These are phyloP conservation scores for Carollia perspicillata DNA, from an alignment of 2,113 vertebrate species.

Conservation along the genomic window DNA sequence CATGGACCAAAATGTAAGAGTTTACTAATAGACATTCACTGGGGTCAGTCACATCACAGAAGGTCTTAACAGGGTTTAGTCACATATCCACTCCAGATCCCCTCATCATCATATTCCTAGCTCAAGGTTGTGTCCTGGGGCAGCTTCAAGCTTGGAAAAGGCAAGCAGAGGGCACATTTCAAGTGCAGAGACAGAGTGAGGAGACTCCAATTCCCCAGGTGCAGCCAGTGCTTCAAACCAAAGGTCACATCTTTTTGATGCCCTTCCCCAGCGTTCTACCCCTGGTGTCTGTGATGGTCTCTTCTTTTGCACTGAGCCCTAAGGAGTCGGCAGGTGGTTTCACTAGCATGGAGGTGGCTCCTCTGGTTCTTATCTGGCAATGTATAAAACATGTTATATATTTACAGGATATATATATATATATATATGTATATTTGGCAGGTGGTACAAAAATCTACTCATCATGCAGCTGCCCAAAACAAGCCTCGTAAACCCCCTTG, in stretches of 20 bases:
- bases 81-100: background rate
- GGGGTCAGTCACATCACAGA: background rate
- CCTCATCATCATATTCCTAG: background rate
- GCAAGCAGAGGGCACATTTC: background rate
- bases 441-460: background rate
- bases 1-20: background rate
- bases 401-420: background rate
- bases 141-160: background rate
- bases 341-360: background rate
- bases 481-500: background rate
- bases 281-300: background rate
- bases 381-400: background rate
- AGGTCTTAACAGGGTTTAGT: background rate
- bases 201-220: background rate
- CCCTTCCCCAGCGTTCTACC: background rate
- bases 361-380: background rate
- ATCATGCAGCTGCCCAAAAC: background rate
- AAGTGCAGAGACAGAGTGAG: background rate
- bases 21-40: background rate
- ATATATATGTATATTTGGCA: background rate
- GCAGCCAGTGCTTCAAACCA: background rate
- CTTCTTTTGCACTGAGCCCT: too few species aligned
- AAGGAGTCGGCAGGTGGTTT: background rate
- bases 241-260: background rate
- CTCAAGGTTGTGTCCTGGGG: background rate